Evolutionary conservation across 2,113 vertebrate species (phyloP).

Genomic region (Indicator indicator): DNA sequence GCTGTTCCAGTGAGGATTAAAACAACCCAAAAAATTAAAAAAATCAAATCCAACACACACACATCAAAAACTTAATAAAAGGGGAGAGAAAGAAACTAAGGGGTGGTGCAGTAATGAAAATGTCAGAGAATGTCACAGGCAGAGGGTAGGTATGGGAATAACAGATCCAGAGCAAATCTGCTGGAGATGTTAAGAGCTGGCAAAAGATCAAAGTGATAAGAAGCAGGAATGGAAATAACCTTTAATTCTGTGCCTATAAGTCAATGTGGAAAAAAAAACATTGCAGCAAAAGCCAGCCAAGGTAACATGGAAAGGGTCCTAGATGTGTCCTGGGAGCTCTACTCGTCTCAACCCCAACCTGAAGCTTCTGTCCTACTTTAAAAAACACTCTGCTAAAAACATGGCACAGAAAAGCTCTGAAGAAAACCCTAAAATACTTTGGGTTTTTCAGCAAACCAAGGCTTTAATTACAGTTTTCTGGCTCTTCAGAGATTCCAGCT

Average conservation of each 20-base stretch:
- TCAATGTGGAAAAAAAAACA: slow-evolving; percentile 33
- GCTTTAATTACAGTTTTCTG: neutral
- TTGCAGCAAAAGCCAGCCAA: slow-evolving; percentile 67
- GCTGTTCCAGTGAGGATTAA: neutral
- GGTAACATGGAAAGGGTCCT: slow-evolving; percentile 61
- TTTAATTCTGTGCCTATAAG: slow-evolving; percentile 59
- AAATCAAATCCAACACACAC: neutral
- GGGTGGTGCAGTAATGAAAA: slow-evolving; percentile 16
- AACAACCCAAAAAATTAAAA: neutral
- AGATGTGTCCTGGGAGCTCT: neutral
- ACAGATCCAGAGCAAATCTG: slow-evolving; percentile 67
- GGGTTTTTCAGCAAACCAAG: neutral
- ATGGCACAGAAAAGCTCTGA: neutral
- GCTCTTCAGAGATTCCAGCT: neutral
- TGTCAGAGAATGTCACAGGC: slow-evolving; percentile 53
- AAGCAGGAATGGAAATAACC: slow-evolving; percentile 61
- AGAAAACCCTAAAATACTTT: neutral
- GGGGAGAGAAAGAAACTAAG: neutral
- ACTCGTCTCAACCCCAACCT: neutral
- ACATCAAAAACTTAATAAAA: neutral
- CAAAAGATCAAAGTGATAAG: slow-evolving; percentile 66
- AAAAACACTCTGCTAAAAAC: neutral
- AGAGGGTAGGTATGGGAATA: slow-evolving; percentile 54
- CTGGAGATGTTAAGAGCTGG: slow-evolving; percentile 62
- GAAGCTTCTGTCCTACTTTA: neutral